Evolutionary conservation across 2,888 invertebrate species (phyloP), one percentile per base, ranked within the genome.

Genomic region (Apodemia zela): DNA sequence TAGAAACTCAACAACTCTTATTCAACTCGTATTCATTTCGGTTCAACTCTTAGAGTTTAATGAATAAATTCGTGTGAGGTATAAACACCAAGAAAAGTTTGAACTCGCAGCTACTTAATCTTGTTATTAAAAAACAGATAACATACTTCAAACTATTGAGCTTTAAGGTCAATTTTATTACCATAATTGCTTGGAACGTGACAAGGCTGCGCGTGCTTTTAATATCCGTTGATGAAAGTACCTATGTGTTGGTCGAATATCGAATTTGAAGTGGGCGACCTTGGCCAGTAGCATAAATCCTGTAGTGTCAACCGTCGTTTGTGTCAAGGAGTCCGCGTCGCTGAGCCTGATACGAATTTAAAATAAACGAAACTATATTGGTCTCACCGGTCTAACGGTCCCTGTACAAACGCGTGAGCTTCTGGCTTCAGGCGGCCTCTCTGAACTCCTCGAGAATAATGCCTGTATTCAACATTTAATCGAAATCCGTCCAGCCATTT

Each of bases 231-330:
- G 25, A 54, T 25, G 54, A 54, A 54, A 54, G 51, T n/a, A 33
- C 33, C 0, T 33, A 25, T 54, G 15, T 25, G 54, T 25, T 54
- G 54, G 54, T 21, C 54, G 25, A 54, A 54, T 54, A 25, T 10
- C 54, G 54, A 54, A 54, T 54, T 54, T 25, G 54, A 54, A 54
- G 54, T 21, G 13, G 54, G 54, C 54, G 54, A 54, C 54, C 54
- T 54, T 54, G 54, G 54, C 54, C 54, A 13, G 21, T 3, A 25
- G 10, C 54, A 13, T 54, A 15, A 54, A 54, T 54, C 54, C 54
- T 15, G 49, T 18, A 49, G 18, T 51, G 54, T 21, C 54, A 54
- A 54, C 54, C 17, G 54, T 54, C 54, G 6, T 15, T 15, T 54
- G 54, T 54, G 54, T 54, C 25, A 25, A 54, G 51, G 13, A 51